These are phyloP conservation scores for Matsumyia berberina DNA, from an alignment of 2,888 invertebrate genomes.

Conservation along the genomic window DNA sequence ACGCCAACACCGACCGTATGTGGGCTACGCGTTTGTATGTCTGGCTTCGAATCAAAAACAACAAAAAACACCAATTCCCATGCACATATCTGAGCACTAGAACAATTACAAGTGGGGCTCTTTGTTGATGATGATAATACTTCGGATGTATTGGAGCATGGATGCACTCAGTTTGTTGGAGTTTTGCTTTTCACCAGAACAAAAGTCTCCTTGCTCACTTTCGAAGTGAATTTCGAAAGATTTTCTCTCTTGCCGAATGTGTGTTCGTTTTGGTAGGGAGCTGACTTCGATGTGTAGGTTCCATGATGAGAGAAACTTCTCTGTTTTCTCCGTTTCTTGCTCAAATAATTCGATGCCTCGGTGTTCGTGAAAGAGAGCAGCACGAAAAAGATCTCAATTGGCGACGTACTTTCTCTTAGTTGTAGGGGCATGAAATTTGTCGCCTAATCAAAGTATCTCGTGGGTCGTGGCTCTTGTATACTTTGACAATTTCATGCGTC, in stretches of 20 bases:
- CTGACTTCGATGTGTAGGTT: constrained; percentile 31
- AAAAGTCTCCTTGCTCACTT: constrained; percentile 51
- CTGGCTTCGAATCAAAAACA: constrained; percentile 37
- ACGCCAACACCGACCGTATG: constrained; percentile 66
- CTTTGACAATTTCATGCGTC: constrained; percentile 6
- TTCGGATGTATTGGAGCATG: constrained; percentile 60
- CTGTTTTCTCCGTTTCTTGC: constrained; percentile 16
- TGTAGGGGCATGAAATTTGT: constrained; percentile 13
- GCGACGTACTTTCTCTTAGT: constrained; percentile 32
- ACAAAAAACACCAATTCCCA: constrained; percentile 43
- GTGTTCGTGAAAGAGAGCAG: constrained; percentile 28
- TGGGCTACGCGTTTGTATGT: constrained; percentile 68
- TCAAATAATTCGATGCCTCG: background rate
- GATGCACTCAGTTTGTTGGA: constrained; percentile 66
- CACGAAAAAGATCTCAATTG: constrained; percentile 35
- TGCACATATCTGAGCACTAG: constrained; percentile 63
- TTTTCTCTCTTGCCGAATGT: constrained; percentile 21
- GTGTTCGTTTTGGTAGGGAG: constrained; percentile 40
- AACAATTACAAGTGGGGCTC: constrained; percentile 67
- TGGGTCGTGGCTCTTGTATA: background rate
- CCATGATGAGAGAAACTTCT: constrained; percentile 39
- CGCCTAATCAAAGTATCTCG: constrained; percentile 18
- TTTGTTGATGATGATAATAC: constrained; percentile 72
- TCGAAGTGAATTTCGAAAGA: constrained; percentile 62
- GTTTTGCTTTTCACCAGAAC: constrained; percentile 26